Base-by-base conservation (phyloP, 2,888 invertebrate genomes). In the Diachrysia chrysitis region DNA sequence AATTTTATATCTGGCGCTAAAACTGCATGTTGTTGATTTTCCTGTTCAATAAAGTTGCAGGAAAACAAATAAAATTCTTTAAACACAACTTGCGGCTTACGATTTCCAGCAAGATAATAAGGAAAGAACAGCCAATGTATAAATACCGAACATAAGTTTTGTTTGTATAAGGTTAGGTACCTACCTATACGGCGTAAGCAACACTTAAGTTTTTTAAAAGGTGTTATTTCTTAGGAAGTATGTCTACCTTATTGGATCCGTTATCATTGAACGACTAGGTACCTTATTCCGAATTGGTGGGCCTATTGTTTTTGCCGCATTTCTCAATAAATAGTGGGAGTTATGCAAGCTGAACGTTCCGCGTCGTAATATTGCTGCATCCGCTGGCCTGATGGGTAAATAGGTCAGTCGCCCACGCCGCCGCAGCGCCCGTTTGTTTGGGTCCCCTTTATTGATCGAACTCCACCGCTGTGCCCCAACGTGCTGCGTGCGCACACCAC, bases 371-470 rank as follows among this genome's bases (percentile, higher is more conserved):
- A 74, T 73, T 79, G 76, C 79, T 83, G 85, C 83, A 87, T 82
- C 83, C 81, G 83, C 84, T 72, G 83, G 83, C 72, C 71, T 85
- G 81, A 77, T 77, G 73, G 77, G 83, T 87, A 91, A 91, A 90
- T 94, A 90, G 94, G 94, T 93, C 94, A 94, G 83, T 90, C 88
- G 93, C 91, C 90, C 92, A 92, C 87, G 87, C 85, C 77, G 85
- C 87, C 85, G 87, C 89, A 82, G 83, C 87, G 87, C 87, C 83
- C 85, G 90, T 92, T 93, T 94, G 94, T 95, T 95, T 95, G 94
- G 95, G 94, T 95, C 92, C 85, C 87, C 75, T 79, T 87, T 94
- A 94, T 94, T 91, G 95, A 95, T 93, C 91, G 86, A 82, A 79
- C 83, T 70, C 56, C 63, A 66, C 66, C 61, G 77, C 71, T 58